Conservation (phyloP, 1,140 invertebrate species). For the Lordiphosa stackelbergi region DNA sequence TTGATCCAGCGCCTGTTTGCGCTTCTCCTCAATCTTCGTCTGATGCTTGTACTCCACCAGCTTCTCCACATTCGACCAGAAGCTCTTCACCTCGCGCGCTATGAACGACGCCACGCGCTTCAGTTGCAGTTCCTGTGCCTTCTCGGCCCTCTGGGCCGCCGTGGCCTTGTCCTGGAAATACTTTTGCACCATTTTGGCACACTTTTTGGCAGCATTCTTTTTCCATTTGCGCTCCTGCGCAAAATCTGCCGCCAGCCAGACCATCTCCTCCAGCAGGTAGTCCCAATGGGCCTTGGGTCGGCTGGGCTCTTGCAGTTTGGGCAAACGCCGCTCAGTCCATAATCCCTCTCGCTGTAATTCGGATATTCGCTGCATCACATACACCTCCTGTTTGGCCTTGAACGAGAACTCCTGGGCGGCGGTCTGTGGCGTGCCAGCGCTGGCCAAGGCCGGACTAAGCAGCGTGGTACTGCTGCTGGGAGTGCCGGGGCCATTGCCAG, state of each 20-base stretch:
- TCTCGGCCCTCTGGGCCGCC: conserved; percentile 92
- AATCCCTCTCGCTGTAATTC: conserved; percentile 93
- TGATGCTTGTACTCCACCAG: conserved; percentile 97
- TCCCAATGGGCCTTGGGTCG: conserved; percentile 98
- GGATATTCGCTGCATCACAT: conserved; percentile 93
- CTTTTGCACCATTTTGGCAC: conserved; percentile 94
- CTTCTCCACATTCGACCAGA: conserved; percentile 98
- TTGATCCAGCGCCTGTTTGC: conserved; percentile 96
- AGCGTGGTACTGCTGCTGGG: conserved; percentile 50
- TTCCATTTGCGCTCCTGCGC: conserved; percentile 98
- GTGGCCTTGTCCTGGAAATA: conserved; percentile 96
- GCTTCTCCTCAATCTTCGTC: conserved; percentile 93
- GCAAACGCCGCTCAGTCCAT: conserved; percentile 94
- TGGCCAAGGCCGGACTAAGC: conserved; percentile 41
- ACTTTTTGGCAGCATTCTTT: conserved; percentile 95
- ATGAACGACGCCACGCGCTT: conserved; percentile 92
- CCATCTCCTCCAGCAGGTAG: conserved; percentile 98
- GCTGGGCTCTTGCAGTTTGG: conserved; percentile 93
- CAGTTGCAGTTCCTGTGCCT: conserved; percentile 91
- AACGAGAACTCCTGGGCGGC: conserved; percentile 86
- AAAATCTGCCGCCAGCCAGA: conserved; percentile 98
- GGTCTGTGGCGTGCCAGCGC: conserved; percentile 40
- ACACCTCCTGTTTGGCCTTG: conserved; percentile 95
- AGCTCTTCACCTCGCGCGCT: conserved; percentile 95
- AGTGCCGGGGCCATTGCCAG: conserved; percentile 44